phyloP scores from a whole-genome alignment of 2,113 vertebrate genomes.

The Pogonocichla stellata region DNA sequence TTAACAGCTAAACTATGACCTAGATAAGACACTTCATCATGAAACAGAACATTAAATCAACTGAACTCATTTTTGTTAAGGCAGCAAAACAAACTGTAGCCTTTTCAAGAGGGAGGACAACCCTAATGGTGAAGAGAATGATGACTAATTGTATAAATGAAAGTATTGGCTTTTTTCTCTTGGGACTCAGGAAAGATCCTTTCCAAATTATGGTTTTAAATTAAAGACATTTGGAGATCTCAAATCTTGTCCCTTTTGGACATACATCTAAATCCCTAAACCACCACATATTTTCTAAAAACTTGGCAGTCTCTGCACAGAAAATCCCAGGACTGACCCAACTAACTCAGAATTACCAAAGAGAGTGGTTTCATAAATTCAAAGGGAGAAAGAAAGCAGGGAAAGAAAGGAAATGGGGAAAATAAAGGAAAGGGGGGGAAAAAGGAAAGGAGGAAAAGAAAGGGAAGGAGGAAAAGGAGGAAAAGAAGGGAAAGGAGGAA shows the following conservation, averaged over 20 bases:
- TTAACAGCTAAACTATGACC: conserved; percentile 26
- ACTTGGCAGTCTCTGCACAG: background rate
- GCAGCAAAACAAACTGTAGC: background rate
- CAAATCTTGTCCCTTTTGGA: background rate
- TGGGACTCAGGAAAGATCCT: background rate
- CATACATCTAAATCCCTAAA: background rate
- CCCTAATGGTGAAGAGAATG: background rate
- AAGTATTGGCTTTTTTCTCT: background rate
- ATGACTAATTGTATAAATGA: background rate
- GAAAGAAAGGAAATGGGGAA: background rate
- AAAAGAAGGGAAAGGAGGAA: background rate
- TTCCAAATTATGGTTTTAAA: conserved; percentile 31
- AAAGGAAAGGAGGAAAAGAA: background rate
- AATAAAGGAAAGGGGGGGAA: too few species aligned
- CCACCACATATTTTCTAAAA: background rate
- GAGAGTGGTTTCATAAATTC: background rate
- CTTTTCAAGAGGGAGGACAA: background rate
- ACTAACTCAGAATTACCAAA: background rate
- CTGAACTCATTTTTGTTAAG: background rate
- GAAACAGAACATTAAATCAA: conserved; percentile 39
- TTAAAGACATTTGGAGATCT: conserved; percentile 29
- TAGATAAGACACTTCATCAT: conserved; percentile 19
- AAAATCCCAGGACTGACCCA: background rate
- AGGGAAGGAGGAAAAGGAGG: too few species aligned
- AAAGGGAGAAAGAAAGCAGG: background rate